Conservation (phyloP, 2,113 vertebrate genomes). For the Galemys pyrenaicus region DNA sequence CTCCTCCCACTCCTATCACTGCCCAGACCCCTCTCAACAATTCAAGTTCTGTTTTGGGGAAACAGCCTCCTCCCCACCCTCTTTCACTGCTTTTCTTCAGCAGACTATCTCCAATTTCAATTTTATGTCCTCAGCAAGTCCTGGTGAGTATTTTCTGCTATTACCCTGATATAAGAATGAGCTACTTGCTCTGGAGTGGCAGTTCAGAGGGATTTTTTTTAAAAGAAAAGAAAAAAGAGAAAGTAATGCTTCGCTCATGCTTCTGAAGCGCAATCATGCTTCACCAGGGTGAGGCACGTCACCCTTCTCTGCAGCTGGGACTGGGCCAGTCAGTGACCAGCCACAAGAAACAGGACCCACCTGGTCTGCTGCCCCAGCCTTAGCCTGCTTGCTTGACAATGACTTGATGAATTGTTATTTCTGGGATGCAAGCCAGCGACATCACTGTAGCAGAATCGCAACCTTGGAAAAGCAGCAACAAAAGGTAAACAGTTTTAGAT, state of each 20-base stretch:
- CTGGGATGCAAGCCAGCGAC: conserved; percentile 68
- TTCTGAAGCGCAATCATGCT: conserved; percentile 68
- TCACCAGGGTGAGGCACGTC: conserved; percentile 56
- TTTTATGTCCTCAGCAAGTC: not conserved
- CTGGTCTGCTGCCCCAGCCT: not conserved
- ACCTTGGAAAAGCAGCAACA: not conserved
- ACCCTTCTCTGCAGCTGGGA: conserved; percentile 60
- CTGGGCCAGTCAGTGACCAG: conserved; percentile 50
- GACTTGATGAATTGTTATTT: conserved; percentile 72
- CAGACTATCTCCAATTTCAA: not conserved
- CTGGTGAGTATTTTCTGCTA: not conserved
- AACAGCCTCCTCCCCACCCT: not conserved
- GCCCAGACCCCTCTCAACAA: not conserved
- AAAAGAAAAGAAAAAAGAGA: not conserved
- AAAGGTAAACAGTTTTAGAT: not conserved
- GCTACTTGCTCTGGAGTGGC: not conserved
- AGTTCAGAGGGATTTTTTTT: not conserved
- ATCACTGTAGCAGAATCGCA: conserved; percentile 63
- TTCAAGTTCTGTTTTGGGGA: not conserved
- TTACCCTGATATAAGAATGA: not conserved
- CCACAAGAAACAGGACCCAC: conserved; percentile 23
- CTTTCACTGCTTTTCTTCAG: not conserved
- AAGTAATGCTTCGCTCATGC: not conserved
- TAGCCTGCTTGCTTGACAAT: conserved; percentile 50
- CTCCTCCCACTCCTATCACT: not conserved